A percentile compares a stretch with the other conserved stretches of the same genome.
These are phyloP conservation scores for Polyommatus icarus DNA, from an alignment of 2,888 invertebrate species.

Conservation along the genomic window DNA sequence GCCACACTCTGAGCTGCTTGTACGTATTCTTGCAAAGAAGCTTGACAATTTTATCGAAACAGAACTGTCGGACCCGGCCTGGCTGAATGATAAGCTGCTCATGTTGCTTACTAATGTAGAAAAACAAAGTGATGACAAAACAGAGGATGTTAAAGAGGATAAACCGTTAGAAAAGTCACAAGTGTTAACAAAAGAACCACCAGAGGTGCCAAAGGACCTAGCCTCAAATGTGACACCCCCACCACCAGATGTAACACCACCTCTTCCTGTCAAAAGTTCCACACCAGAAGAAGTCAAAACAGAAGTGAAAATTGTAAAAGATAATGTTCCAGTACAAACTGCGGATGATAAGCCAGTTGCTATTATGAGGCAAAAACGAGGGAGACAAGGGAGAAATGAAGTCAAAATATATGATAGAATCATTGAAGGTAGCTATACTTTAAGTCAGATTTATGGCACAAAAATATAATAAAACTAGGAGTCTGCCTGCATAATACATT, in stretches of 20 bases:
- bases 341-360: slow-evolving; percentile 73
- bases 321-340: slow-evolving; percentile 47
- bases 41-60: slow-evolving; percentile 73
- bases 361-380: slow-evolving; percentile 62
- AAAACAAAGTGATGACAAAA: slow-evolving; percentile 31
- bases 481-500: no score
- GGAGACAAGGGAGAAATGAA: slow-evolving; percentile 69
- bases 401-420: slow-evolving; percentile 77
- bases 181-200: slow-evolving; percentile 30
- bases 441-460: no score
- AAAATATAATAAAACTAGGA: no score
- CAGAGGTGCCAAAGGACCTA: not conserved
- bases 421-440: slow-evolving; percentile 65
- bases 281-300: slow-evolving; percentile 41
- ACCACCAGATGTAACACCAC: not conserved
- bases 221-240: not conserved
- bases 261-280: slow-evolving; percentile 6
- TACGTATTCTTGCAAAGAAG: slow-evolving; percentile 82
- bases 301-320: slow-evolving; percentile 48
- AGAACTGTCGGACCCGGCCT: slow-evolving; percentile 73
- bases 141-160: slow-evolving; percentile 36
- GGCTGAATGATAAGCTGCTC: slow-evolving; percentile 70
- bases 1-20: slow-evolving; percentile 82
- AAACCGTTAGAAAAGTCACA: slow-evolving; percentile 37
- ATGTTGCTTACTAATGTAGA: slow-evolving; percentile 53